Conservation (phyloP, 2,888 invertebrate genomes). For the Heliconius charithonia region DNA sequence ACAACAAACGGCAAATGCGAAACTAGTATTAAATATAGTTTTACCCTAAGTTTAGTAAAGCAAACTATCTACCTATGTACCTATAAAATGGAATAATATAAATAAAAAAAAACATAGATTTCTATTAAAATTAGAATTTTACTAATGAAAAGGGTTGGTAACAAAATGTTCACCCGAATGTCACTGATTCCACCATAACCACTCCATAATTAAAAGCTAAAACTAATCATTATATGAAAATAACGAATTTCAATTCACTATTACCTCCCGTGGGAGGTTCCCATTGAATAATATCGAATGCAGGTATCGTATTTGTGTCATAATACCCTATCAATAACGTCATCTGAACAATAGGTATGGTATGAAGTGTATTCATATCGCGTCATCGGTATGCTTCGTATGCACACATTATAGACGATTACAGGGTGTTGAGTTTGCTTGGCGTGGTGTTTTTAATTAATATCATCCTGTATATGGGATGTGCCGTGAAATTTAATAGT, state of each 20-base stretch:
- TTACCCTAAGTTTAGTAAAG: too few species aligned
- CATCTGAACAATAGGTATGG: constrained; percentile 4
- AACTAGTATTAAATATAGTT: too few species aligned
- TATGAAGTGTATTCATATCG: neutral
- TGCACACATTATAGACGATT: constrained; percentile 7
- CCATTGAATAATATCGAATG: constrained; percentile 8
- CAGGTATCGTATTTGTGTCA: constrained; percentile 19
- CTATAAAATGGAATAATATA: too few species aligned
- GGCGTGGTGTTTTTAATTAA: constrained; percentile 12
- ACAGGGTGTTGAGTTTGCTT: constrained; percentile 6
- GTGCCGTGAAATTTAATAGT: neutral
- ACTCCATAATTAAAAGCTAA: neutral
- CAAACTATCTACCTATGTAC: too few species aligned
- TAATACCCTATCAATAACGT: constrained; percentile 18
- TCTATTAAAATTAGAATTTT: too few species aligned
- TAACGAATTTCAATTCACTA: neutral
- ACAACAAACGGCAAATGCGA: too few species aligned
- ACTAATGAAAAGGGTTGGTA: neutral
- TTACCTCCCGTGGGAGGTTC: neutral
- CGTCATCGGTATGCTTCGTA: neutral
- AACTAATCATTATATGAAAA: constrained; percentile 15
- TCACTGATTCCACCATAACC: neutral
- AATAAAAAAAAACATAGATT: too few species aligned
- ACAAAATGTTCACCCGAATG: neutral
- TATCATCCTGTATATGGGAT: neutral